phyloP scores from a whole-genome alignment of 1,140 invertebrate genomes.

The Drosophila sechellia region DNA sequence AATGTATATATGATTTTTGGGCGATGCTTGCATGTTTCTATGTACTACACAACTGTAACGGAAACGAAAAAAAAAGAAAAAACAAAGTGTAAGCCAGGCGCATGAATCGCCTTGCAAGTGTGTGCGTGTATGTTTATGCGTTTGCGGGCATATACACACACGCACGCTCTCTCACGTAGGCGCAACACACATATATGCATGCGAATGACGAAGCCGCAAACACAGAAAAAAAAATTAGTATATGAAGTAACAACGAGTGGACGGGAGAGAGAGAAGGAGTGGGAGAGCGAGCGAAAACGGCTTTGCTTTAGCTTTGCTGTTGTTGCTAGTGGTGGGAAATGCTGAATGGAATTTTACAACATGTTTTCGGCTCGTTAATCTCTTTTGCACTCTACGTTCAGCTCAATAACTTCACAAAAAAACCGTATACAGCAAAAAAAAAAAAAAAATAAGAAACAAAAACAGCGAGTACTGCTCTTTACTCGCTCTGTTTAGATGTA shows the following conservation, averaged over 20 bases:
- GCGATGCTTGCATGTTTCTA: constrained; percentile 16
- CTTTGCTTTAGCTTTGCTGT: constrained; percentile 57
- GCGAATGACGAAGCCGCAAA: constrained; percentile 60
- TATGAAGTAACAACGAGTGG: constrained; percentile 21
- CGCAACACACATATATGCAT: constrained; percentile 39
- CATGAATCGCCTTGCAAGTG: constrained; percentile 23
- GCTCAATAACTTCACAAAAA: constrained; percentile 13
- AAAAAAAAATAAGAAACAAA: constrained; percentile 43
- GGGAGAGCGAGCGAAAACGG: constrained; percentile 32
- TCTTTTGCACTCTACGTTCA: constrained; percentile 10
- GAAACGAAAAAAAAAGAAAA: constrained; percentile 34
- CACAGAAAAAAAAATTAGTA: constrained; percentile 33
- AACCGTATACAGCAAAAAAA: constrained; percentile 26
- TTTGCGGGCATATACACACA: constrained; percentile 12
- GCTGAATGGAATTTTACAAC: constrained; percentile 52
- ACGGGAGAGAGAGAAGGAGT: constrained; percentile 15
- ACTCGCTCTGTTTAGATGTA: constrained; percentile 17
- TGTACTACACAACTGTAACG: constrained; percentile 41
- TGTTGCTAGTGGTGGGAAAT: constrained; percentile 47
- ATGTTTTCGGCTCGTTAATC: constrained; percentile 16
- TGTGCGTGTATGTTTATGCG: neutral
- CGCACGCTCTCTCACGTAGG: constrained; percentile 17
- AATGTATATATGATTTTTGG: neutral
- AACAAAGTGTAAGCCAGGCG: constrained; percentile 28
- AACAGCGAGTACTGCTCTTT: constrained; percentile 51